Evolutionary conservation across 1,140 invertebrate species (phyloP).

Genomic region (Bombyx mandarina): DNA sequence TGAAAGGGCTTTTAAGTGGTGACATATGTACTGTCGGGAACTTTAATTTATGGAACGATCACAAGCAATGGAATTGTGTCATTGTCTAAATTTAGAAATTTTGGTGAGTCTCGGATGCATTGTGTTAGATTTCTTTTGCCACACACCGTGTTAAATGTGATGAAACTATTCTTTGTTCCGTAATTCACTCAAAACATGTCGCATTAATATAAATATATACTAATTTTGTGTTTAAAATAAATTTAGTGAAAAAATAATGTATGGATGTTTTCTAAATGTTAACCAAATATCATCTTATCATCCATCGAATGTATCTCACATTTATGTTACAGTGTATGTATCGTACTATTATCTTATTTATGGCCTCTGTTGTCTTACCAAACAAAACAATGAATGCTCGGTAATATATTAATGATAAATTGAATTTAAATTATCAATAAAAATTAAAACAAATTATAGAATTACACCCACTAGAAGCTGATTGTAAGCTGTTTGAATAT

Average conservation of each 20-base stretch:
- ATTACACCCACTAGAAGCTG: too few relatives aligned
- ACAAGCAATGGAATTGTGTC: slow-evolving; percentile 50
- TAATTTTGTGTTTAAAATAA: neutral
- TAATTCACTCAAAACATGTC: neutral
- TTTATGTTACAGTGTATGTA: too few relatives aligned
- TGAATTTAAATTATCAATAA: too few relatives aligned
- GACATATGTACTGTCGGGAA: slow-evolving; percentile 47
- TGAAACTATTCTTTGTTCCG: neutral
- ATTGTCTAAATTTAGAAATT: slow-evolving; percentile 54
- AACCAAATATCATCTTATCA: too few relatives aligned
- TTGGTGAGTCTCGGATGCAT: neutral
- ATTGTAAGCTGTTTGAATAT: too few relatives aligned
- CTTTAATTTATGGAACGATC: slow-evolving; percentile 50
- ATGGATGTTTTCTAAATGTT: neutral
- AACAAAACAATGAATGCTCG: too few relatives aligned
- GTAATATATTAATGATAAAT: too few relatives aligned
- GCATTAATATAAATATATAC: neutral
- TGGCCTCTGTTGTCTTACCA: too few relatives aligned
- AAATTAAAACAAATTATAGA: too few relatives aligned
- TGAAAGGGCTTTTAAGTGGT: slow-evolving; percentile 50
- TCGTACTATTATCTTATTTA: too few relatives aligned
- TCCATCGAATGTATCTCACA: too few relatives aligned
- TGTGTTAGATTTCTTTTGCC: slow-evolving; percentile 21
- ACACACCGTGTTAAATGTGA: slow-evolving; percentile 39
- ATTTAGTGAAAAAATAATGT: neutral